A percentile compares a stretch with the other conserved stretches of the same genome.
These are phyloP conservation scores for Hyposoter didymator DNA, from an alignment of 2,888 invertebrate species.

Conservation along the genomic window DNA sequence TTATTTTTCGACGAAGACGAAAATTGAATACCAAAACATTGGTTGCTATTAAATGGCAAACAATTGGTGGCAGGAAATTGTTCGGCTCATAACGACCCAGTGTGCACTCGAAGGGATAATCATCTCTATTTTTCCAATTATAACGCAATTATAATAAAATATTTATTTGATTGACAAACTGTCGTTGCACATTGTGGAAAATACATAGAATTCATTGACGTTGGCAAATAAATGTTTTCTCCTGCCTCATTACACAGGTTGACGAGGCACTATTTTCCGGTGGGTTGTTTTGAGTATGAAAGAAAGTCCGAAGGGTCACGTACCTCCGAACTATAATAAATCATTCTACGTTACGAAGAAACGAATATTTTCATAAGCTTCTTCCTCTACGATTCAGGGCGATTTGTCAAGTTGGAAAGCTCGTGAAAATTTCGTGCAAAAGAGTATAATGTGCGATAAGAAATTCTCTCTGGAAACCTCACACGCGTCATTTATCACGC, in stretches of 20 bases:
- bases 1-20: too few relatives aligned
- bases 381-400: conserved; percentile 3
- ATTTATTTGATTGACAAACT: neutral
- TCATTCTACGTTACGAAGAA: conserved; percentile 6
- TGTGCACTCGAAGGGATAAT: too few relatives aligned
- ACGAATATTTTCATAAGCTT: conserved; percentile 33
- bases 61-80: too few relatives aligned
- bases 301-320: neutral
- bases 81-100: too few relatives aligned
- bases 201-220: neutral
- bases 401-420: conserved; percentile 31
- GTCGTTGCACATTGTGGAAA: neutral
- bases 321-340: conserved; percentile 21
- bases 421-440: conserved; percentile 13
- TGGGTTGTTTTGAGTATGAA: neutral
- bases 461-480: conserved; percentile 15
- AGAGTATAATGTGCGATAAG: conserved; percentile 16
- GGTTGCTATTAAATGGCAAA: too few relatives aligned
- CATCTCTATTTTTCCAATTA: neutral
- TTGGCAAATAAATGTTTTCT: neutral
- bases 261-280: conserved; percentile 5
- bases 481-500: conserved; percentile 12
- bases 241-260: neutral
- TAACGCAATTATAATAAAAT: neutral
- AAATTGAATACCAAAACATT: too few relatives aligned